phyloP scores from a whole-genome alignment of 2,113 vertebrate genomes.

The Leucosticte australis region DNA sequence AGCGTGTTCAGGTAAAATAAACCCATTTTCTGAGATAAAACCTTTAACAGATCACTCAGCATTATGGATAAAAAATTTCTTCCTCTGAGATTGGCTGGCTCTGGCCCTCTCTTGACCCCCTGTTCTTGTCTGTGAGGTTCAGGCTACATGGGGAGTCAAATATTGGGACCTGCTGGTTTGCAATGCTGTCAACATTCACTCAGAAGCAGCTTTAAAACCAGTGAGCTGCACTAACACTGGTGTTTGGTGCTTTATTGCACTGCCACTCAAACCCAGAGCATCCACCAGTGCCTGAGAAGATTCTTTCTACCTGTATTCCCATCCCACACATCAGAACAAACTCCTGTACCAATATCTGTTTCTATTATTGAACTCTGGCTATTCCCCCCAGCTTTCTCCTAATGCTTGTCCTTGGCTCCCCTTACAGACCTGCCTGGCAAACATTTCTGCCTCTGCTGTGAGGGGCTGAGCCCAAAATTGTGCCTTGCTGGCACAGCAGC shows the following conservation, averaged over 20 bases:
- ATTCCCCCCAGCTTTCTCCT: background rate
- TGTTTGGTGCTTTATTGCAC: background rate
- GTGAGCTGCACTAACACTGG: fast-evolving
- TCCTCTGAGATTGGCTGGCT: background rate
- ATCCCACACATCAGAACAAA: background rate
- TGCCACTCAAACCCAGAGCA: background rate
- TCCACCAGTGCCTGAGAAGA: background rate
- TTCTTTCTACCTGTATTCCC: background rate
- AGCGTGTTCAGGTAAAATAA: background rate
- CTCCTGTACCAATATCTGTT: background rate
- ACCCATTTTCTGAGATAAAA: background rate
- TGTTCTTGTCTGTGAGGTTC: background rate
- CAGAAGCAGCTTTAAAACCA: background rate
- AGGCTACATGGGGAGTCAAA: fast-evolving
- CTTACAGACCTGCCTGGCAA: background rate
- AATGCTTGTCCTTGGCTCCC: background rate
- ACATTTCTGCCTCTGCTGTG: background rate
- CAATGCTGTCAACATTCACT: background rate
- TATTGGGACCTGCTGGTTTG: background rate
- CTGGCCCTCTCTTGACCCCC: background rate
- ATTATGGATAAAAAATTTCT: background rate
- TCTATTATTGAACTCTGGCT: background rate
- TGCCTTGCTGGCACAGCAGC: background rate
- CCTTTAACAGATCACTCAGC: background rate
- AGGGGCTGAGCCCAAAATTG: background rate